Percentiles rank a stretch among this genome's conserved stretches.
phyloP scores from a whole-genome alignment of 2,113 vertebrate genomes.

The Hippocampus guttulatus region DNA sequence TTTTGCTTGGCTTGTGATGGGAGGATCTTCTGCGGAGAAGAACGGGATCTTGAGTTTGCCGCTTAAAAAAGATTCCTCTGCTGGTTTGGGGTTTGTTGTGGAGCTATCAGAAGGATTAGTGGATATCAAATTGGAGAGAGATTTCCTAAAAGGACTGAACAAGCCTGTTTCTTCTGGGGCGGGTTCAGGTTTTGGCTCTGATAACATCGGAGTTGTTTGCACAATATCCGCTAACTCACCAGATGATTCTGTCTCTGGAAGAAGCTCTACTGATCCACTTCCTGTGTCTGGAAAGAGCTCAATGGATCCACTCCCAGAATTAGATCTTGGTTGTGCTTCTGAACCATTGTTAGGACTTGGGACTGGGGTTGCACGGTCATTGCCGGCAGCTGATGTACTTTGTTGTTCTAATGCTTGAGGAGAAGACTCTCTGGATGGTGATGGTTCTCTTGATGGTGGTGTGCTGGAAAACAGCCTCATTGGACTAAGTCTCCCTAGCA shows the following conservation, averaged over 20 bases:
- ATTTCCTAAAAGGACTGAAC: conserved; percentile 87
- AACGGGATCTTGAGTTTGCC: conserved; percentile 80
- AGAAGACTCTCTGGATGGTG: conserved; percentile 53
- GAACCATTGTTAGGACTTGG: conserved; percentile 18
- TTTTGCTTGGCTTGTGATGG: conserved; percentile 47
- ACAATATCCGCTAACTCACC: conserved; percentile 67
- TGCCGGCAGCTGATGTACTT: conserved; percentile 40
- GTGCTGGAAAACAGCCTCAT: conserved; percentile 72
- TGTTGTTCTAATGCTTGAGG: conserved; percentile 51
- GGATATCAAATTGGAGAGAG: conserved; percentile 81
- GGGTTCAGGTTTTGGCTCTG: conserved; percentile 57
- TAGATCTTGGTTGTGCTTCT: conserved; percentile 12
- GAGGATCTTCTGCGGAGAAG: conserved; percentile 69
- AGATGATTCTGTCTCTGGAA: conserved; percentile 72
- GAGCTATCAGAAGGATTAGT: conserved; percentile 61
- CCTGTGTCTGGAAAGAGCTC: conserved; percentile 58
- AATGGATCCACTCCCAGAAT: conserved; percentile 60
- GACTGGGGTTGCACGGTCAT: conserved; percentile 42
- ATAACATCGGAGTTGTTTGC: conserved; percentile 37
- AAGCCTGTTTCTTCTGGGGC: conserved; percentile 70
- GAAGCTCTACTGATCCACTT: conserved; percentile 65
- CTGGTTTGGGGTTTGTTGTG: conserved; percentile 43
- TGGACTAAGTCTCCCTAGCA: conserved; percentile 80
- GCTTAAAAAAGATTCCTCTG: conserved; percentile 70
- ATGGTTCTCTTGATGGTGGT: conserved; percentile 54